Evolutionary conservation across 1,140 invertebrate species (phyloP).

Genomic region (Sesamia nonagrioides): DNA sequence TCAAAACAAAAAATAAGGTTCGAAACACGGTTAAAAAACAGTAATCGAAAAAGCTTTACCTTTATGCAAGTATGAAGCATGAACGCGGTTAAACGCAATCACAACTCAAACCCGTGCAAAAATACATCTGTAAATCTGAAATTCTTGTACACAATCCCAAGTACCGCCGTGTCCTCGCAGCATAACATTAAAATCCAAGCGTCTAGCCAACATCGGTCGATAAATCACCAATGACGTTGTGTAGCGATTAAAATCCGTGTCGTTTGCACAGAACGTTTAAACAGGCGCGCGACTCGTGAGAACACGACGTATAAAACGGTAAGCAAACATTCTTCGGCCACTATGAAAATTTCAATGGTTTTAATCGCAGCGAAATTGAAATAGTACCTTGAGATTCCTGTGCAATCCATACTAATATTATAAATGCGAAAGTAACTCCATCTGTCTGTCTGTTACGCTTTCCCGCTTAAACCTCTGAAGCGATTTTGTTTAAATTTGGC

Average conservation of each 20-base stretch:
- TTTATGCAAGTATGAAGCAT: background rate
- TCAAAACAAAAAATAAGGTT: too few relatives aligned
- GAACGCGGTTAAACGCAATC: slow-evolving; percentile 8
- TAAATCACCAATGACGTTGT: slow-evolving; percentile 78
- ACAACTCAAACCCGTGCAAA: slow-evolving; percentile 26
- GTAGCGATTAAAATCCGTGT: slow-evolving; percentile 79
- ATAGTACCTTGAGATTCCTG: slow-evolving; percentile 33
- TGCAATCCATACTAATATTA: too few relatives aligned
- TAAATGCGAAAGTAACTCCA: too few relatives aligned
- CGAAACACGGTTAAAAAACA: background rate
- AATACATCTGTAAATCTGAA: slow-evolving; percentile 35
- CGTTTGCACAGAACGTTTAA: slow-evolving; percentile 66
- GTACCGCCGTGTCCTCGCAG: slow-evolving; percentile 41
- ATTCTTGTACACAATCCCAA: slow-evolving; percentile 36
- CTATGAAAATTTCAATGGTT: slow-evolving; percentile 49
- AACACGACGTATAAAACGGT: slow-evolving; percentile 66
- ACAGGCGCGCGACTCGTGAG: slow-evolving; percentile 77
- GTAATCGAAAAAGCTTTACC: background rate
- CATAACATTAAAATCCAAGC: slow-evolving; percentile 47
- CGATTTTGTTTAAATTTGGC: too few relatives aligned
- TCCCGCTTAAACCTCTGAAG: too few relatives aligned
- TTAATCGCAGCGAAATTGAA: slow-evolving; percentile 31
- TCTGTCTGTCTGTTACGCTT: too few relatives aligned
- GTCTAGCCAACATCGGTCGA: slow-evolving; percentile 58
- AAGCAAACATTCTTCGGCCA: slow-evolving; percentile 63